Percentiles rank a stretch among this genome's conserved stretches.
Evolutionary conservation across 2,888 invertebrate species (phyloP).

Genomic region (Endomychus coccineus): DNA sequence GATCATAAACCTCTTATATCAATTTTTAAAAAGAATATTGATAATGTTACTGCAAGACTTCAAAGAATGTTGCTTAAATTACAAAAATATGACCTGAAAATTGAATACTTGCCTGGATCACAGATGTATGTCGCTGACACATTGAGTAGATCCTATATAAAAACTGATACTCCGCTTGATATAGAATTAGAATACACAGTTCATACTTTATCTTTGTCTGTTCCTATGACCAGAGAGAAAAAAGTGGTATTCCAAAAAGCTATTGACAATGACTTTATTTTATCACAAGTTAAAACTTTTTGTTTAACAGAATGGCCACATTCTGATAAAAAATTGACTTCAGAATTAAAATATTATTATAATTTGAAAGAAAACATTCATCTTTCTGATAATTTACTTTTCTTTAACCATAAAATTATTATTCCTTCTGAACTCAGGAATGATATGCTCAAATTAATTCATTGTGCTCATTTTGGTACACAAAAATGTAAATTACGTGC

Average conservation of each 20-base stretch:
- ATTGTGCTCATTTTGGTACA: slow-evolving; percentile 10
- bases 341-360: slow-evolving; percentile 3
- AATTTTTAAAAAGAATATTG: slow-evolving; percentile 22
- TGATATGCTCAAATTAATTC: slow-evolving; percentile 10
- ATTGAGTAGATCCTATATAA: slow-evolving; percentile 16
- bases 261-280: slow-evolving; percentile 2
- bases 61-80: slow-evolving; percentile 23
- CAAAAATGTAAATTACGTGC: slow-evolving; percentile 11
- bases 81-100: slow-evolving; percentile 18
- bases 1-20: slow-evolving; percentile 30
- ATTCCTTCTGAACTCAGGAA: slow-evolving; percentile 5
- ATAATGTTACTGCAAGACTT: slow-evolving; percentile 15
- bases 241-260: slow-evolving; percentile 3
- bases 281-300: too few species aligned
- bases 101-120: slow-evolving; percentile 24
- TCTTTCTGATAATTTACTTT: slow-evolving; percentile 2
- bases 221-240: slow-evolving; percentile 21
- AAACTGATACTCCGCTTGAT: slow-evolving; percentile 13
- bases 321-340: too few species aligned
- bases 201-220: slow-evolving; percentile 11
- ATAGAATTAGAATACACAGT: slow-evolving; percentile 12
- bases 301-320: too few species aligned
- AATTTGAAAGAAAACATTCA: too few species aligned
- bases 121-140: slow-evolving; percentile 20
- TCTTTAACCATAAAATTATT: slow-evolving; percentile 6